These are phyloP conservation scores for Parasteatoda tepidariorum DNA, from an alignment of 1,140 invertebrate species.

Conservation along the genomic window DNA sequence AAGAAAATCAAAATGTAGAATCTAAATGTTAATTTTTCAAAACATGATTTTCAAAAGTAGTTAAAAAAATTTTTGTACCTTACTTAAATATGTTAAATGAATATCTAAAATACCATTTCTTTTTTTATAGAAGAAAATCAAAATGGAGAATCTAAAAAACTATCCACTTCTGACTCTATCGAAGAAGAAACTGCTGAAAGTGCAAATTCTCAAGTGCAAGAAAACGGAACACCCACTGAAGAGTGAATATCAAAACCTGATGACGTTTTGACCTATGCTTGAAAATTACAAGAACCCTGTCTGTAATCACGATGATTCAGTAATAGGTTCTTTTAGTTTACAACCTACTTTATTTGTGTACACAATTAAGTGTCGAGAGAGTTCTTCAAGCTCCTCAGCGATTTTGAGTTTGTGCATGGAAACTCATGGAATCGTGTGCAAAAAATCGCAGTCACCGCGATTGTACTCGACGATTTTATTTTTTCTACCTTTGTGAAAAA, in stretches of 20 bases:
- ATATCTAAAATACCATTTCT: neutral
- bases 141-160: neutral
- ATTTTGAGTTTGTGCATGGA: neutral
- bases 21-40: neutral
- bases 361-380: neutral
- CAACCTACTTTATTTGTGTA: neutral
- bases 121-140: neutral
- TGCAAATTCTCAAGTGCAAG: neutral
- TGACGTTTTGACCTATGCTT: neutral
- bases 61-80: neutral
- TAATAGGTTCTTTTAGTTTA: neutral
- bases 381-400: neutral
- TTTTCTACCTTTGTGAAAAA: neutral
- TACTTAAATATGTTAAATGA: neutral
- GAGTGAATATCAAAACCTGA: neutral
- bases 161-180: neutral
- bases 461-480: neutral
- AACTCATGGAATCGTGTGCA: neutral
- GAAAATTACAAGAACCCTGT: neutral
- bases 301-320: too few relatives aligned
- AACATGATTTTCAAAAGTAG: neutral
- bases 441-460: neutral
- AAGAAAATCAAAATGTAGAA: neutral
- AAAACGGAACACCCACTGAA: neutral
- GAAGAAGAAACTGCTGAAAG: neutral